phyloP scores from a whole-genome alignment of 53 echinoderm and acorn worm species.

The Echinometra lucunter region DNA sequence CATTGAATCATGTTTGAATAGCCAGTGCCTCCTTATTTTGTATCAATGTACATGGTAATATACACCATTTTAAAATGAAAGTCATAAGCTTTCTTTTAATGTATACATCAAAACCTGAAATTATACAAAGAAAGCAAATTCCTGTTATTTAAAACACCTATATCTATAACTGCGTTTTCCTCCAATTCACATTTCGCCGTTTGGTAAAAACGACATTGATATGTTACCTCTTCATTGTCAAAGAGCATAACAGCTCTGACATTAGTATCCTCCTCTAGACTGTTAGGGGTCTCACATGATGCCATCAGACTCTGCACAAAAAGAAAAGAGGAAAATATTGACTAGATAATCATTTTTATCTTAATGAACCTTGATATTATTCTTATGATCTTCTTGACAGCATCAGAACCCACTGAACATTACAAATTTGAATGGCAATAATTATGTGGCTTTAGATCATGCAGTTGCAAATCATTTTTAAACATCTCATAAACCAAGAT shows the following conservation, averaged over 20 bases:
- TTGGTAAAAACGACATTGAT: too few species aligned
- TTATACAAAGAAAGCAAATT: too few species aligned
- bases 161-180: too few species aligned
- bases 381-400: background rate
- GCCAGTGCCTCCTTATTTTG: too few species aligned
- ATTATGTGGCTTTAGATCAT: background rate
- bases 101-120: too few species aligned
- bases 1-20: too few species aligned
- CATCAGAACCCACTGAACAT: background rate
- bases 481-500: background rate
- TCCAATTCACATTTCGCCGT: too few species aligned
- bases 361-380: background rate
- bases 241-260: conserved; percentile 93
- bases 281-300: conserved; percentile 82
- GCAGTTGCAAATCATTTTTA: background rate
- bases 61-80: too few species aligned
- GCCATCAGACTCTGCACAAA: conserved; percentile 82
- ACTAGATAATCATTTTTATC: background rate
- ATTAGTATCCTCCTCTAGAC: conserved; percentile 88
- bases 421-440: too few species aligned
- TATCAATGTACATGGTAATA: too few species aligned
- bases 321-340: background rate
- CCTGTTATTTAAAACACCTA: too few species aligned
- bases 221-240: conserved; percentile 97
- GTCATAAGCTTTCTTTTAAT: too few species aligned